A percentile compares a stretch with the other conserved stretches of the same genome.
Conservation (phyloP, 2,797 vertebrate genomes). For the Stomatorhinus walkeri region DNA sequence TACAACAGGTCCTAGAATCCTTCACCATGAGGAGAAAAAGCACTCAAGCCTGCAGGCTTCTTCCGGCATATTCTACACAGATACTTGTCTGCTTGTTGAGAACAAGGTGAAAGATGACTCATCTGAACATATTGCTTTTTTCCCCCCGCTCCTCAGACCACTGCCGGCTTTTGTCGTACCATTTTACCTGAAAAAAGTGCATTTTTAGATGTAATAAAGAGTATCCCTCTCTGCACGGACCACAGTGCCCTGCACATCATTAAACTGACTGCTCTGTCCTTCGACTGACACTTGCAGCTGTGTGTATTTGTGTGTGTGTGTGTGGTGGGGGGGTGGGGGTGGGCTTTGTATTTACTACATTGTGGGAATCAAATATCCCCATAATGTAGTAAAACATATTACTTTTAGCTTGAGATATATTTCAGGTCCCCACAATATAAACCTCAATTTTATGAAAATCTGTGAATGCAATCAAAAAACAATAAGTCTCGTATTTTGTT, state of each 20-base stretch:
- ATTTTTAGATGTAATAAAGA: neutral
- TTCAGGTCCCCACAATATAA: neutral
- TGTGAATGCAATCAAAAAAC: neutral
- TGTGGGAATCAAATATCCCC: neutral
- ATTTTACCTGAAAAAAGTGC: neutral
- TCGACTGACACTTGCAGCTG: neutral
- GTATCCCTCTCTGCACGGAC: neutral
- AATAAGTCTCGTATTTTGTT: neutral
- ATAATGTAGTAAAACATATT: neutral
- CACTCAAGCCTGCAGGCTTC: neutral
- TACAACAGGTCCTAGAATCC: neutral
- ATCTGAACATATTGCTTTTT: constrained; percentile 3
- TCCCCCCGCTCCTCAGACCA: neutral
- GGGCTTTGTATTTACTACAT: neutral
- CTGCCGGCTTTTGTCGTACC: neutral
- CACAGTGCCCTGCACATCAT: neutral
- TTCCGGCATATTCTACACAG: constrained; percentile 1
- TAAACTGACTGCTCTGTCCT: neutral
- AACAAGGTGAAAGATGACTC: constrained; percentile 4
- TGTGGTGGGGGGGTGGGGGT: neutral
- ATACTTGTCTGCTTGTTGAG: neutral
- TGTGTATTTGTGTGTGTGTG: neutral
- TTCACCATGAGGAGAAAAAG: neutral
- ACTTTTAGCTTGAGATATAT: neutral
- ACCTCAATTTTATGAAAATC: neutral